A percentile compares a stretch with the other conserved stretches of the same genome.
These are phyloP conservation scores for Unio pictorum DNA, from an alignment of 2,888 invertebrate species.

Conservation along the genomic window DNA sequence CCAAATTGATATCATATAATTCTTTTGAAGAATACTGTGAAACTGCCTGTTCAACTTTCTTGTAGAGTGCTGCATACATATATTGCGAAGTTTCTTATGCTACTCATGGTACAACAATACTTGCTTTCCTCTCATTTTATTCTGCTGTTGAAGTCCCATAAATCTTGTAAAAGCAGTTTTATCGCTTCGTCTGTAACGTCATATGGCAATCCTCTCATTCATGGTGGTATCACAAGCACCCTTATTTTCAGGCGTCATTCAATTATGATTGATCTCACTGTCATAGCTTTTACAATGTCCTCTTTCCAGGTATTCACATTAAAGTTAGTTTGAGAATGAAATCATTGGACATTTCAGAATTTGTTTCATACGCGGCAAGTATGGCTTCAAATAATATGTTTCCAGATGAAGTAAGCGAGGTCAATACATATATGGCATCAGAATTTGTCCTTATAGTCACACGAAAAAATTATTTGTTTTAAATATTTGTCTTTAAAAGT, in stretches of 20 bases:
- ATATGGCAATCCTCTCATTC: slow-evolving; percentile 13
- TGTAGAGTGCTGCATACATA: background rate
- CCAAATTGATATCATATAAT: too few relatives aligned
- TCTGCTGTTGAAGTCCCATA: slow-evolving; percentile 3
- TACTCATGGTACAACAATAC: slow-evolving; percentile 24
- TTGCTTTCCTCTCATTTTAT: slow-evolving; percentile 10
- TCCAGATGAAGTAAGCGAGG: slow-evolving; percentile 13
- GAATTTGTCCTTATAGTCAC: slow-evolving; percentile 36
- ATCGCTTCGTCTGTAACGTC: slow-evolving; percentile 31
- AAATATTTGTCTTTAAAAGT: slow-evolving; percentile 18
- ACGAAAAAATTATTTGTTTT: slow-evolving; percentile 2
- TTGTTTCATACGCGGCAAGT: slow-evolving; percentile 2
- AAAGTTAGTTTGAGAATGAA: slow-evolving; percentile 47
- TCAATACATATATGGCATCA: slow-evolving; percentile 29
- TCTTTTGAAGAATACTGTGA: slow-evolving; percentile 5
- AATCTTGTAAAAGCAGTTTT: slow-evolving; percentile 15
- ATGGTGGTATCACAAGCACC: background rate
- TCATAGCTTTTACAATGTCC: slow-evolving; percentile 11
- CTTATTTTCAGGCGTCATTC: background rate
- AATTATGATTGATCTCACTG: background rate
- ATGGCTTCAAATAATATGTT: slow-evolving; percentile 7
- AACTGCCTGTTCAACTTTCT: slow-evolving; percentile 1
- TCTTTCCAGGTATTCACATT: slow-evolving; percentile 41
- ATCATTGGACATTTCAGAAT: background rate
- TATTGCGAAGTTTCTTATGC: background rate